phyloP scores from a whole-genome alignment of 2,797 vertebrate genomes.

The Astyanax mexicanus region DNA sequence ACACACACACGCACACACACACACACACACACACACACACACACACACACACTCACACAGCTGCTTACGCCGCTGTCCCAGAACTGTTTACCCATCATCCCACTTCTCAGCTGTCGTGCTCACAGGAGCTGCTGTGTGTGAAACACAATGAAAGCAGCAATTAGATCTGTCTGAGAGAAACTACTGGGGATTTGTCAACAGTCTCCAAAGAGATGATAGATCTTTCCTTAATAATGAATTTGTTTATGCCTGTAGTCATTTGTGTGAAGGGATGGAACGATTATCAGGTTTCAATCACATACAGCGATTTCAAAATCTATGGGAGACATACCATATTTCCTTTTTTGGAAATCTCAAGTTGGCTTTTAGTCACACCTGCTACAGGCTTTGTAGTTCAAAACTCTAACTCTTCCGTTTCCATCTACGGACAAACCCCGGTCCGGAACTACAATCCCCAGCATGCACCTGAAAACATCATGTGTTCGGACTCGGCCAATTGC shows the following conservation, averaged over 20 bases:
- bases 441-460: no score
- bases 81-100: slow-evolving; percentile 45
- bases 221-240: slow-evolving; percentile 41
- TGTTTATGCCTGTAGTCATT: slow-evolving; percentile 20
- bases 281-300: background rate
- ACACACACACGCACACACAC: background rate
- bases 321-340: background rate
- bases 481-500: no score
- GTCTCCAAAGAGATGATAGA: slow-evolving; percentile 30
- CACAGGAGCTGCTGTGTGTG: slow-evolving; percentile 46
- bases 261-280: background rate
- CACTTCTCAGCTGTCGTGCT: slow-evolving; percentile 38
- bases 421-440: no score
- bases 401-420: no score
- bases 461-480: no score
- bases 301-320: background rate
- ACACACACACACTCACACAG: background rate
- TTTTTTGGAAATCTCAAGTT: no score
- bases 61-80: slow-evolving; percentile 48
- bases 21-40: slow-evolving; percentile 18
- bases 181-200: slow-evolving; percentile 42
- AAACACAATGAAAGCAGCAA: slow-evolving; percentile 47
- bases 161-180: slow-evolving; percentile 49
- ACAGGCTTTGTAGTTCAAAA: no score
- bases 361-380: no score